phyloP scores from a whole-genome alignment of 2,797 vertebrate genomes.

The Hybognathus amarus region DNA sequence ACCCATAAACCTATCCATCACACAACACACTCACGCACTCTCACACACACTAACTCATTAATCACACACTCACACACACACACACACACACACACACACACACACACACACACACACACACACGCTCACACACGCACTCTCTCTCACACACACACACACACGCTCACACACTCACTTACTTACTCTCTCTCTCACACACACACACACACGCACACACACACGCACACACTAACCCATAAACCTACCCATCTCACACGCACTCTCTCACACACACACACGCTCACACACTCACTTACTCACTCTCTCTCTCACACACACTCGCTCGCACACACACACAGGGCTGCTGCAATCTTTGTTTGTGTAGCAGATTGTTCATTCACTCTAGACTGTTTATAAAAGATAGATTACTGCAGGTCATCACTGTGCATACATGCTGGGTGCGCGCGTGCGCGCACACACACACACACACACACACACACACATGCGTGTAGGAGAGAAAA shows the following conservation, averaged over 20 bases:
- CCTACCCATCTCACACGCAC: too few relatives aligned
- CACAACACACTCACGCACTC: too few relatives aligned
- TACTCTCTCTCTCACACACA: too few relatives aligned
- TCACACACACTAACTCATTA: too few relatives aligned
- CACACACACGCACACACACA: not conserved
- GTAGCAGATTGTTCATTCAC: slow-evolving; percentile 5
- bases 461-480: not conserved
- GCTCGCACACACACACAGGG: not conserved
- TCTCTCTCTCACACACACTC: not conserved
- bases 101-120: not conserved
- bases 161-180: not conserved
- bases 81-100: too few relatives aligned
- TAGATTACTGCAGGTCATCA: not conserved
- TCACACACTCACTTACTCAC: too few relatives aligned
- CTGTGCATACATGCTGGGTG: too few relatives aligned
- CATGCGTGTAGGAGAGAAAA: not conserved
- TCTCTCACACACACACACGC: too few relatives aligned
- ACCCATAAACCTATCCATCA: too few relatives aligned
- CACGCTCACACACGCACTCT: not conserved
- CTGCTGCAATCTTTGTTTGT: not conserved
- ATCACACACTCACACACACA: too few relatives aligned
- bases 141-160: not conserved
- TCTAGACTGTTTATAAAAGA: slow-evolving; percentile 18
- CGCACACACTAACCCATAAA: not conserved
- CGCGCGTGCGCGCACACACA: not conserved